Percentiles rank a stretch among this genome's conserved stretches.
These are phyloP conservation scores for Zygaena filipendulae DNA, from an alignment of 2,888 invertebrate genomes.

Conservation along the genomic window DNA sequence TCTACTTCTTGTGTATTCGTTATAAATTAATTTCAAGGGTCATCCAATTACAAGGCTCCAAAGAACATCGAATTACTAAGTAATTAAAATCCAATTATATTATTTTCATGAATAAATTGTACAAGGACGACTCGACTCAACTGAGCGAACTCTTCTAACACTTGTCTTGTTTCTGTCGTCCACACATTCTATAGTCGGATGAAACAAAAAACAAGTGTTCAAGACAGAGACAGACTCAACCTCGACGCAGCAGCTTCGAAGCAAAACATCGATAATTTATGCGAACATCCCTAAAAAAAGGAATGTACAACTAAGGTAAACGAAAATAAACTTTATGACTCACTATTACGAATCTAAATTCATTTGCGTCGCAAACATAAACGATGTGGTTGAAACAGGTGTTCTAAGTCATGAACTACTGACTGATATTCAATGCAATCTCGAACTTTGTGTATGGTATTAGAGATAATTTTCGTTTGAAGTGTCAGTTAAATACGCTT, in stretches of 20 bases:
- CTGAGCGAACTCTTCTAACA: no score
- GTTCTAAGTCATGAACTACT: conserved; percentile 47
- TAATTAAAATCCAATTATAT: no score
- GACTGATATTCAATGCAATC: conserved; percentile 6
- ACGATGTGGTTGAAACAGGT: conserved; percentile 62
- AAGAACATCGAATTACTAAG: no score
- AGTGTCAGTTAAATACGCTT: conserved; percentile 16
- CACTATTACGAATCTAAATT: conserved; percentile 18
- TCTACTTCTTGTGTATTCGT: no score
- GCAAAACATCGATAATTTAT: conserved; percentile 66
- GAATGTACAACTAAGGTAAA: conserved; percentile 36
- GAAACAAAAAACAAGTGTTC: conserved; percentile 59
- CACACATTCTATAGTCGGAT: conserved; percentile 37
- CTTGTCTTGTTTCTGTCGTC: conserved; percentile 46
- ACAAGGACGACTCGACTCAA: no score
- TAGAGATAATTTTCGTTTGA: conserved; percentile 21
- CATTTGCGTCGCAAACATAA: conserved; percentile 26
- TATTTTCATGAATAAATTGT: no score
- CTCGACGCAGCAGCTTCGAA: conserved; percentile 33
- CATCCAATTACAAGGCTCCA: no score
- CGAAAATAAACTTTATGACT: conserved; percentile 21
- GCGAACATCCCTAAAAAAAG: conserved; percentile 62
- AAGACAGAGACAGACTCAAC: conserved; percentile 47
- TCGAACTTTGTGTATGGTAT: neutral
- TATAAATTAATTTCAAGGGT: no score